Conservation (phyloP, 2,113 vertebrate genomes). For the Leptobrachium leishanense region DNA sequence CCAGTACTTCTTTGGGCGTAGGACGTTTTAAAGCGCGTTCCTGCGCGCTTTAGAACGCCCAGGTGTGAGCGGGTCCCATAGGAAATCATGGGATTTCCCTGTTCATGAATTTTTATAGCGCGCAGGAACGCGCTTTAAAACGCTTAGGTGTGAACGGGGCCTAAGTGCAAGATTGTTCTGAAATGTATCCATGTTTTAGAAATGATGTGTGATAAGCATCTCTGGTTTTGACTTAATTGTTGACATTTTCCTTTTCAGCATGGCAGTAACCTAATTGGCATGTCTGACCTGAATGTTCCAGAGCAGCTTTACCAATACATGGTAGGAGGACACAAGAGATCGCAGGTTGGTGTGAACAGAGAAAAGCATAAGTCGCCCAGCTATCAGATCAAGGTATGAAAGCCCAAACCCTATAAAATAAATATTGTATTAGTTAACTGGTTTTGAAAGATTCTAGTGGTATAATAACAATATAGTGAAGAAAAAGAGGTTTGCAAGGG, state of each 20-base stretch:
- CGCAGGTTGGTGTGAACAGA: conserved; percentile 83
- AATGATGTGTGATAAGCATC: not conserved
- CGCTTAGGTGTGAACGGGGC: too few relatives aligned
- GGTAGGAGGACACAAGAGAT: conserved; percentile 92
- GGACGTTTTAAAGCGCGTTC: too few relatives aligned
- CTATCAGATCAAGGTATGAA: conserved; percentile 91
- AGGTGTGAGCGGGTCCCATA: too few relatives aligned
- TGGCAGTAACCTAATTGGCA: conserved; percentile 95
- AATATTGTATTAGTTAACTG: not conserved
- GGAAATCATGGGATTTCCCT: too few relatives aligned
- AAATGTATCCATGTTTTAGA: not conserved
- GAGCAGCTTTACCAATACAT: conserved; percentile 99
- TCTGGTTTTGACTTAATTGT: not conserved
- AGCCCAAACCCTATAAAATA: not conserved
- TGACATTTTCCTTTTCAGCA: conserved; percentile 68
- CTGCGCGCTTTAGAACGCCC: too few relatives aligned
- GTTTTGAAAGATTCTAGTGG: too few relatives aligned
- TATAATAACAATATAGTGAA: too few relatives aligned
- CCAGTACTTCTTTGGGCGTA: too few relatives aligned
- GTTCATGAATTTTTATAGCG: too few relatives aligned
- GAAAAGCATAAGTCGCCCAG: conserved; percentile 97
- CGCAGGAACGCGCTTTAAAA: too few relatives aligned
- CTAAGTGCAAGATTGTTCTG: not conserved
- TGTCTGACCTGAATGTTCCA: conserved; percentile 95
- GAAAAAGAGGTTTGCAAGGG: too few relatives aligned